Percentiles rank a stretch among this genome's conserved stretches.
These are phyloP conservation scores for Tetramorium bicarinatum DNA, from an alignment of 2,888 invertebrate species.

Conservation along the genomic window DNA sequence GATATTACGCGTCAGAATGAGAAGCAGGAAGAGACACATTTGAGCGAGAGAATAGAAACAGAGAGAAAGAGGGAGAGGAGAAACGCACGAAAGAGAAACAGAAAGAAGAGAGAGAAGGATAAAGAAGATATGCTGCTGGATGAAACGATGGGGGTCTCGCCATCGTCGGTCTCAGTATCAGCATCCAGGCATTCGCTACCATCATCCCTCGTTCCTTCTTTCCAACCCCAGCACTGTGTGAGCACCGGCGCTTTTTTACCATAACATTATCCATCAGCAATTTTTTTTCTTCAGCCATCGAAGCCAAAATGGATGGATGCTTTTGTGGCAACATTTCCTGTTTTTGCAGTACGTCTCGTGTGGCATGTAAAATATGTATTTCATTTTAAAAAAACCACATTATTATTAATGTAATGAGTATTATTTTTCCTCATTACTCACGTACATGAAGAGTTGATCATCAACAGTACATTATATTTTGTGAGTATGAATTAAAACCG, in stretches of 20 bases:
- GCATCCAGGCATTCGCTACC: constrained; percentile 75
- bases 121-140: constrained; percentile 55
- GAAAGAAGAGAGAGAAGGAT: background rate
- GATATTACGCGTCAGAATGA: constrained; percentile 68
- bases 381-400: background rate
- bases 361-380: constrained; percentile 7
- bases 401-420: background rate
- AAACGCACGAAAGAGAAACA: background rate
- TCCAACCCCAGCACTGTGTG: constrained; percentile 55
- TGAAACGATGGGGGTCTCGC: constrained; percentile 58
- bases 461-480: constrained; percentile 42
- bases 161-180: constrained; percentile 67
- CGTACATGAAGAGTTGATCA: constrained; percentile 42
- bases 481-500: constrained; percentile 24
- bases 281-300: constrained; percentile 34
- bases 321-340: background rate
- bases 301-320: background rate
- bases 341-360: background rate
- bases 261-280: constrained; percentile 59
- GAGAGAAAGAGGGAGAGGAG: background rate
- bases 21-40: constrained; percentile 49
- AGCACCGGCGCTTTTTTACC: constrained; percentile 47
- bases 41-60: constrained; percentile 8
- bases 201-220: constrained; percentile 62
- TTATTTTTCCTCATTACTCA: background rate